Evolutionary conservation across 2,888 invertebrate genomes (phyloP), one percentile per base, ranked within the genome.

Genomic region (Chironomus tentans): DNA sequence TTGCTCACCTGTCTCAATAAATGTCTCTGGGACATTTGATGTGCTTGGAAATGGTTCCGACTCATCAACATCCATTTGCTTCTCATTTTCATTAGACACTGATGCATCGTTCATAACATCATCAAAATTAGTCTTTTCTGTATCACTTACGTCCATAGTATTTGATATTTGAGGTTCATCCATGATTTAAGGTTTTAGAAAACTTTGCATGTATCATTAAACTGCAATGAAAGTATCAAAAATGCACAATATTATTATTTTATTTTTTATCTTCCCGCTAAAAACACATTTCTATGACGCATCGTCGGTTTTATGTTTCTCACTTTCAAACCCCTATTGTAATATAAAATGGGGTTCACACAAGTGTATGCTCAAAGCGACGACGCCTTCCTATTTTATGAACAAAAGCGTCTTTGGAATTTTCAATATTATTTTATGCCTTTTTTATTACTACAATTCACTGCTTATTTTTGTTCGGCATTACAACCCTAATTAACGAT

Each of bases 151-250:
- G 3, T 61, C 46, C 13, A 38, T 47, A 15, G 2, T 5, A n/a
- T 6, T 48, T n/a, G 74, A 22, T 65, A 68, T n/a, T 48, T 74
- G 74, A 4, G 74, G 74, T 68, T 74, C 74, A 65, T 74, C 74
- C 74, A 74, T 74, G 10, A 5, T 74, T 12, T 2, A n/a, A 47
- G 12, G 48, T 65, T 15, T 2, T 65, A 22, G 15, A 22, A 15
- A 24, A 10, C 15, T 13, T 68, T 68, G 21, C 6, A 3, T 13
- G 10, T 70, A 21, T 10, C 74, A 74, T 74, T 3, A 74, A 74
- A 6, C 65, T 74, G 22, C 15, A 48, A 28, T n/a, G 48, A 10
- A 38, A 38, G 10, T 38, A 48, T 22, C n/a, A 7, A 10, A 62
- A 71, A 50, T 28, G 28, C 28, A 28, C 28, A 28, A 50, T 70